Base-by-base conservation (phyloP, 2,113 vertebrate species). In the Micronisus gabar region DNA sequence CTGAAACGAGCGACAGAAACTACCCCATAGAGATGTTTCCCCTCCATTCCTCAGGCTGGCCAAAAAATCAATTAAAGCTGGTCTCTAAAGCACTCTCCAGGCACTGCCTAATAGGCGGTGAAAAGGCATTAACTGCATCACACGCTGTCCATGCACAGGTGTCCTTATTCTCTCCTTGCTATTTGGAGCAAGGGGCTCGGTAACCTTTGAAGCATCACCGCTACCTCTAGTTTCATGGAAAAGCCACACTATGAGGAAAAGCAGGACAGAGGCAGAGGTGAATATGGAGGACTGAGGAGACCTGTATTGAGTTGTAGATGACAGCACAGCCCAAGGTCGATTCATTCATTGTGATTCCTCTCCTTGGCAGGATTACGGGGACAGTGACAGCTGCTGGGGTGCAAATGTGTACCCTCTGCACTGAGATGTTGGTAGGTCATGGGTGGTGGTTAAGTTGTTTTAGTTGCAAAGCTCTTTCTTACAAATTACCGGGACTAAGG, bases 161-260 rank as follows among this genome's bases (percentile, higher is more conserved):
- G 23, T 79, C 27, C 34, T 12, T 50, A 55, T 63, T 85, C 7
- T n/a, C 10, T 74, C 65, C 38, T 61, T 41, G 20, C 7, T 38
- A 4, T 38, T 34, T 56, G 19, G 10, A 93, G 8, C 30, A 73
- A 58, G 45, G 27, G 15, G 6, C 9, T 85, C 0, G 0, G 10
- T 61, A 55, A 75, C 58, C 32, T 79, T 81, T 40, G 36, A 41
- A 58, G 13, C 38, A 71, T 25, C 59, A 26, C 32, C 30, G 7
- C 26, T 38, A 20, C 27, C 4, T 79, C n/a, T 18, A 10, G 30
- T 14, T 20, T 4, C 27, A 9, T 6, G 32, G 58, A 66, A 71
- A 71, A 80, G 7, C 8, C 48, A 48, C 18, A 13, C 56, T 34
- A 1, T 34, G 29, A 59, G 17, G 38, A 71, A 50, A 58, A 41